Evolutionary conservation across 1,140 invertebrate genomes (phyloP).

Genomic region (Magallana angulata): DNA sequence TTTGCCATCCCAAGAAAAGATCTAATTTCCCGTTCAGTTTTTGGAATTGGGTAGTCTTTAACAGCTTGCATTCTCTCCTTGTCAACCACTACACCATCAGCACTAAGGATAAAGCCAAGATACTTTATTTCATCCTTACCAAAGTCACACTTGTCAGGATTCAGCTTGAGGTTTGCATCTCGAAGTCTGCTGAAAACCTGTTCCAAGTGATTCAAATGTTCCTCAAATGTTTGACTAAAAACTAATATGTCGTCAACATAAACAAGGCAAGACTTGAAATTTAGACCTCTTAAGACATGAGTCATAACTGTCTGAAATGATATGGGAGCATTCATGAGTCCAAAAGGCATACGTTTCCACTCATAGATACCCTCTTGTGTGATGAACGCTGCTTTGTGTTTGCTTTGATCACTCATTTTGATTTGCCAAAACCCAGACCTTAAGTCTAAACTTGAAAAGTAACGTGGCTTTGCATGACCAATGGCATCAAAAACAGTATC

Average conservation of each 20-base stretch:
- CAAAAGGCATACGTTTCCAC: conserved; percentile 58
- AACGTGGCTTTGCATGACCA: conserved; percentile 44
- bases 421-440: conserved; percentile 55
- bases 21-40: conserved; percentile 35
- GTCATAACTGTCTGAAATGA: conserved; percentile 55
- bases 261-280: conserved; percentile 57
- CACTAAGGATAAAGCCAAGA: conserved; percentile 49
- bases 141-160: conserved; percentile 64
- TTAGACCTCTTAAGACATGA: conserved; percentile 46
- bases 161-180: conserved; percentile 55
- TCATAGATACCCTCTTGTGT: conserved; percentile 57
- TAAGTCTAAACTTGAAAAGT: conserved; percentile 52
- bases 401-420: conserved; percentile 38
- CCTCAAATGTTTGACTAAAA: conserved; percentile 55
- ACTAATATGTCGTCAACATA: conserved; percentile 65
- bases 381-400: conserved; percentile 61
- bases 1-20: conserved; percentile 23
- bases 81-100: conserved; percentile 45
- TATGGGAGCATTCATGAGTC: conserved; percentile 52
- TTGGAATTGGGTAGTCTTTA: neutral
- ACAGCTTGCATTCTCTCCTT: conserved; percentile 41
- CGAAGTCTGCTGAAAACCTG: conserved; percentile 54
- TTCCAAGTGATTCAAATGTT: conserved; percentile 57
- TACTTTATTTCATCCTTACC: conserved; percentile 51
- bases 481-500: conserved; percentile 55